Evolutionary conservation across 2,797 vertebrate species (phyloP), one percentile per base, ranked within the genome.

Genomic region (Myoxocephalus aenaeus): DNA sequence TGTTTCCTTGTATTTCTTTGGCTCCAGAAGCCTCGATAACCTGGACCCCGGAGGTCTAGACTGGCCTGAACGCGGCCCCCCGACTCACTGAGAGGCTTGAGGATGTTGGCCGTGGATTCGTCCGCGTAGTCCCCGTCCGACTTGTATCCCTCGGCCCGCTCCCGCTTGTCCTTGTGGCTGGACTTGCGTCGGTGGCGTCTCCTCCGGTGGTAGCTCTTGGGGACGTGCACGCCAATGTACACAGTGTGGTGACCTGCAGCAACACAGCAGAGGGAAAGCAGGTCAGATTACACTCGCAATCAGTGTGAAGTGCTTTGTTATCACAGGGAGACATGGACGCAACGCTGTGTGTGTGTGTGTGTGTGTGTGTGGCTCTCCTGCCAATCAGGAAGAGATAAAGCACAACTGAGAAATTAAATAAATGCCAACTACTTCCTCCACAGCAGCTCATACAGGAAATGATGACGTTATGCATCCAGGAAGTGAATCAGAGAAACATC

Each of bases 151-250:
- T 96, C 97, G 22, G 91, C 79, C 61, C 96, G 96, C 36, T 99
- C 98, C 65, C 95, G 96, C 85, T 91, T 97, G 59, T 99, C 98
- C 93, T 96, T 98, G 93, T 98, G 96, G 79, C 93, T 95, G 1
- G 97, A 87, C 92, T 94, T 96, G 84, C 97, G 97, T 75, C 95
- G 93, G 86, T 98, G 98, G 68, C 96, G 97, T 77, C 97, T 93
- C 78, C 97, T 95, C 29, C 97, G 96, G 67, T 96, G 94, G 84
- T 97, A 99, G 91, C 98, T 99, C 94, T 99, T 99, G 46, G 98
- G 98, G 69, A 99, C 97, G 0, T 99, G 96, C 78, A 99, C 97
- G n/a, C 98, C 98, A 0, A 99, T 96, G 92, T 99, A 99, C 85
- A 99, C 97, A 0, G 98, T 99, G 91, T 98, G 98, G 90, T 99